Percentiles rank a stretch among this genome's conserved stretches.
These are phyloP conservation scores for Allobates femoralis DNA, from an alignment of 2,797 vertebrate species.

Conservation along the genomic window DNA sequence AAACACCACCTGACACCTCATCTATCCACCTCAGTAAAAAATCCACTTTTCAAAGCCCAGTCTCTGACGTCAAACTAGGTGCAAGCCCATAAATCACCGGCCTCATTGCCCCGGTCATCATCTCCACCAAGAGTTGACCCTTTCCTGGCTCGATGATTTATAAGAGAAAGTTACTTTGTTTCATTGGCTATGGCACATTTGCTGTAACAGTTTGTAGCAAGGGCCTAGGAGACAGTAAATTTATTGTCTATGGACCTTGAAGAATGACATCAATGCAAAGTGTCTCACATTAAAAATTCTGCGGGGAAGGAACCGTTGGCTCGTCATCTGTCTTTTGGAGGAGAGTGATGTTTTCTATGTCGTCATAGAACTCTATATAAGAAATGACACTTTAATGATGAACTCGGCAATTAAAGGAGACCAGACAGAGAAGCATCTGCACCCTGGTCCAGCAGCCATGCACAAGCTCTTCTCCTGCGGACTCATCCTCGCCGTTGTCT, in stretches of 20 bases:
- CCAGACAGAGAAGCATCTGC: constrained; percentile 30
- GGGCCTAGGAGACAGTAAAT: constrained; percentile 72
- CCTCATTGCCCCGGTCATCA: constrained; percentile 69
- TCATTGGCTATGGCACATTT: constrained; percentile 70
- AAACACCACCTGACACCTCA: constrained; percentile 60
- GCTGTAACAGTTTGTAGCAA: constrained; percentile 71
- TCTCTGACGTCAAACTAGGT: constrained; percentile 65
- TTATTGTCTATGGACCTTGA: constrained; percentile 77
- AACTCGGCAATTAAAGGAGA: constrained; percentile 27
- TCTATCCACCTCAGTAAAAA: constrained; percentile 65
- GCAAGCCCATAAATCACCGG: constrained; percentile 69
- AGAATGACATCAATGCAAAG: constrained; percentile 81
- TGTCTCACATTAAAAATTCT: constrained; percentile 73
- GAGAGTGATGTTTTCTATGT: constrained; percentile 27
- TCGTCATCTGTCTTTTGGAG: constrained; percentile 53
- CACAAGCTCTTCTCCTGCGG: constrained; percentile 69
- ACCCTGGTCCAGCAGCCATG: constrained; percentile 64
- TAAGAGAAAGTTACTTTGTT: constrained; percentile 60
- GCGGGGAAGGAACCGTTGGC: constrained; percentile 69
- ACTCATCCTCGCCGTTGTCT: constrained; percentile 68
- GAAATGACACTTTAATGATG: constrained; percentile 59
- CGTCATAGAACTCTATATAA: constrained; percentile 60
- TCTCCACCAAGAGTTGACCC: constrained; percentile 67
- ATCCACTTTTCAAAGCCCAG: constrained; percentile 62
- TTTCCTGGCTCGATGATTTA: constrained; percentile 73